A percentile compares a stretch with the other conserved stretches of the same genome.
phyloP scores from a whole-genome alignment of 2,113 vertebrate genomes.

The Fregata magnificens region DNA sequence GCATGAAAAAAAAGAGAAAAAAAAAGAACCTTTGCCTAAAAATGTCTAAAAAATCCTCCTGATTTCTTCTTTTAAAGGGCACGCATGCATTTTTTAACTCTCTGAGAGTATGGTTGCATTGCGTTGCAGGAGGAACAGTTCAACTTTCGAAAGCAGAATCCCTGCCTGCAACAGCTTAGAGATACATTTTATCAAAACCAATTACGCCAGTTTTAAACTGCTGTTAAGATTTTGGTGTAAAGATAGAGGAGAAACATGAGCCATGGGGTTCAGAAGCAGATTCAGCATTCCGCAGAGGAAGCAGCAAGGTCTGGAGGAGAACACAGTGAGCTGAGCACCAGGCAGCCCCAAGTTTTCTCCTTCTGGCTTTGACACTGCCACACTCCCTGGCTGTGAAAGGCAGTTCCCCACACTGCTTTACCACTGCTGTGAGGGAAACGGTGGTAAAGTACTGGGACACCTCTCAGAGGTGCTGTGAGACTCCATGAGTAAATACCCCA shows the following conservation, averaged over 20 bases:
- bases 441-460: not conserved
- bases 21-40: not conserved
- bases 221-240: not conserved
- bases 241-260: not conserved
- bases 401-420: not conserved
- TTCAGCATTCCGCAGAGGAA: not conserved
- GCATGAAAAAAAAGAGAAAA: not conserved
- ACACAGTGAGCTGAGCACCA: not conserved
- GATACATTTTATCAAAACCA: not conserved
- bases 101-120: not conserved
- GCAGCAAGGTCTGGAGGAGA: not conserved
- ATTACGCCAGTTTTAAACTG: not conserved
- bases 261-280: not conserved
- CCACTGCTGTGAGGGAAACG: accelerated
- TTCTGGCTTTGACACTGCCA: not conserved
- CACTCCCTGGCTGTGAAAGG: not conserved
- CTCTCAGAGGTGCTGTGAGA: not conserved
- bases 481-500: not conserved
- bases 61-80: slow-evolving; percentile 26
- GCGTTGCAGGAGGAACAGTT: not conserved
- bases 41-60: not conserved
- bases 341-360: not conserved
- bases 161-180: not conserved
- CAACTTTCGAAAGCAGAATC: not conserved
- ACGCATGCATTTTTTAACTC: not conserved